A percentile compares a stretch with the other conserved stretches of the same genome.
phyloP scores from a whole-genome alignment of 2,113 vertebrate genomes.

The Benitochromis conjunctus region DNA sequence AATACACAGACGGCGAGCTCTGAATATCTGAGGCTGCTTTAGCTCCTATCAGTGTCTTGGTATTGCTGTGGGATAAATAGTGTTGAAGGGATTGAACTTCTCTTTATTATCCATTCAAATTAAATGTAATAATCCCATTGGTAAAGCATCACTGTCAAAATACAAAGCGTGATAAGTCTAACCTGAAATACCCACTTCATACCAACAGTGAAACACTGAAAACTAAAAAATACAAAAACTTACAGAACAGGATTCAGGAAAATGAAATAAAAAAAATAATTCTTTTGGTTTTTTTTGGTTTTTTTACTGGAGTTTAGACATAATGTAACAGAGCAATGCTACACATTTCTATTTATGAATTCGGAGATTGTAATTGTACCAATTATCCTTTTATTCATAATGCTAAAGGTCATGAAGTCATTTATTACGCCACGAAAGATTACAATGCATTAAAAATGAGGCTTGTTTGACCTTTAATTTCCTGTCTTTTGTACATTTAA shows the following conservation, averaged over 20 bases:
- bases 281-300: no score
- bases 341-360: background rate
- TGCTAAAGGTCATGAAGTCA: slow-evolving; percentile 18
- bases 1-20: background rate
- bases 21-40: background rate
- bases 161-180: background rate
- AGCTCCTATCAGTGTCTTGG: background rate
- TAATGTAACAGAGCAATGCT: background rate
- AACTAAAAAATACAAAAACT: background rate
- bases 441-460: background rate
- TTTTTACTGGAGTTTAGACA: background rate
- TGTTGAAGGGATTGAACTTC: slow-evolving; percentile 3
- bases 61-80: slow-evolving; percentile 11
- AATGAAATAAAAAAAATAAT: no score
- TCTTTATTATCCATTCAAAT: slow-evolving; percentile 26
- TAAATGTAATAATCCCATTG: slow-evolving; percentile 32
- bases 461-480: slow-evolving; percentile 32
- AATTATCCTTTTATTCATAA: slow-evolving; percentile 3
- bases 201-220: background rate
- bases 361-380: background rate
- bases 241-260: background rate
- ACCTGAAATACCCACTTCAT: background rate
- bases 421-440: slow-evolving; percentile 8
- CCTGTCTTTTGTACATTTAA: slow-evolving; percentile 31
- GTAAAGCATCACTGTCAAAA: slow-evolving; percentile 12